Evolutionary conservation across 2,888 invertebrate genomes (phyloP).

Genomic region (Cataglyphis altisquamis): DNA sequence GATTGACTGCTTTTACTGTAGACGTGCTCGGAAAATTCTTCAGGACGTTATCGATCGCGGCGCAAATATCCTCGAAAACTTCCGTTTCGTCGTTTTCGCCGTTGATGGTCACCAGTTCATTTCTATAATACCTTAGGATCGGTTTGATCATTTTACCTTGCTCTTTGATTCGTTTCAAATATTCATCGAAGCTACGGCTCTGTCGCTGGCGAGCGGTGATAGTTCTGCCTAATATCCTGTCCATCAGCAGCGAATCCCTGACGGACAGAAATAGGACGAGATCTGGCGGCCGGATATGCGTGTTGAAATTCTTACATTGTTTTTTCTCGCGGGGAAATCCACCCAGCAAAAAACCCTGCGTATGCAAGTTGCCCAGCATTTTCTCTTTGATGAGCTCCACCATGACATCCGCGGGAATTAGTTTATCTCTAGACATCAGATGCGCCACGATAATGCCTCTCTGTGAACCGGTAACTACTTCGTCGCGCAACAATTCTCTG

Average conservation of each 20-base stretch:
- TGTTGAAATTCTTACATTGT: constrained; percentile 72
- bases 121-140: constrained; percentile 87
- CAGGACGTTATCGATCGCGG: constrained; percentile 60
- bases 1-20: not conserved
- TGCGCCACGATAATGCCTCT: constrained; percentile 75
- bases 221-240: constrained; percentile 61
- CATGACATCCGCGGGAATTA: constrained; percentile 75
- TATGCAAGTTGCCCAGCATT: constrained; percentile 61
- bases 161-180: constrained; percentile 88
- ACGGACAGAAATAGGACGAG: constrained; percentile 73
- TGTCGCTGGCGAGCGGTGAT: constrained; percentile 46
- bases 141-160: constrained; percentile 88
- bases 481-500: constrained; percentile 73
- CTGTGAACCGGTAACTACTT: constrained; percentile 68
- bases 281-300: constrained; percentile 68
- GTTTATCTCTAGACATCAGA: constrained; percentile 73
- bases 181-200: constrained; percentile 86
- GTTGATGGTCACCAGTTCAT: constrained; percentile 65
- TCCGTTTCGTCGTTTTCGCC: constrained; percentile 59
- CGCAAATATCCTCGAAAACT: constrained; percentile 68
- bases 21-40: constrained; percentile 17
- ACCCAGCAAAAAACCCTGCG: constrained; percentile 74
- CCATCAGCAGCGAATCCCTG: constrained; percentile 70
- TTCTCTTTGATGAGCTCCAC: constrained; percentile 71
- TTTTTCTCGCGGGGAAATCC: constrained; percentile 76